Evolutionary conservation across 2,888 invertebrate species (phyloP), one percentile per base, ranked within the genome.

Genomic region (Lysandra coridon): DNA sequence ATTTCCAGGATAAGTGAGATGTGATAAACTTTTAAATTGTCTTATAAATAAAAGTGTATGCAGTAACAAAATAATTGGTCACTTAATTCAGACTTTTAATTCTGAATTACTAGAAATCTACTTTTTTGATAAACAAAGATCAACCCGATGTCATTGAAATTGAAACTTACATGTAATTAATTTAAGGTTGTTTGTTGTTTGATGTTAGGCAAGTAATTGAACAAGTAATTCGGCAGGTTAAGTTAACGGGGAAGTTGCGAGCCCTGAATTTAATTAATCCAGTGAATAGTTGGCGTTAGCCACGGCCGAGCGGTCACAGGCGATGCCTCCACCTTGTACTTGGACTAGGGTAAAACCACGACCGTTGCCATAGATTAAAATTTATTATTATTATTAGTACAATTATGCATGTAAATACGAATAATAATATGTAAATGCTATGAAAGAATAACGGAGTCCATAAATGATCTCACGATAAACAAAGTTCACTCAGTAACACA

Each of bases 231-330:
- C 81, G 81, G 83, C 84, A 85, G 85, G 86, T 86, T 86, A 85
- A 86, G 85, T 85, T 84, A 84, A 83, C 84, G 82, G 80, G 79
- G 82, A 80, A 84, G 82, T 83, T 82, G 84, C 80, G 80, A 82
- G 82, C 83, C 83, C 83, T 86, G 88, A 88, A 90, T 90, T 89
- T 89, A 90, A 90, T 90, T 90, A 90, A 90, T 89, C 86, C 83
- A 80, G 83, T 82, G 84, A 85, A 88, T 87, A 85, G 88, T 87
- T 86, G 83, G 83, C 85, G 83, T 83, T 85, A 83, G 83, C 83
- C 83, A 83, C 85, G 84, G 84, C 80, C 85, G 82, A 88, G 82
- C 83, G 88, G 84, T 84, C 88, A 85, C 83, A 83, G 83, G 80
- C 82, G 81, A 80, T 79, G 81, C 83, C 82, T 83, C 84, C 83